phyloP scores from a whole-genome alignment of 1,140 invertebrate genomes.

The Saccostrea cuccullata region DNA sequence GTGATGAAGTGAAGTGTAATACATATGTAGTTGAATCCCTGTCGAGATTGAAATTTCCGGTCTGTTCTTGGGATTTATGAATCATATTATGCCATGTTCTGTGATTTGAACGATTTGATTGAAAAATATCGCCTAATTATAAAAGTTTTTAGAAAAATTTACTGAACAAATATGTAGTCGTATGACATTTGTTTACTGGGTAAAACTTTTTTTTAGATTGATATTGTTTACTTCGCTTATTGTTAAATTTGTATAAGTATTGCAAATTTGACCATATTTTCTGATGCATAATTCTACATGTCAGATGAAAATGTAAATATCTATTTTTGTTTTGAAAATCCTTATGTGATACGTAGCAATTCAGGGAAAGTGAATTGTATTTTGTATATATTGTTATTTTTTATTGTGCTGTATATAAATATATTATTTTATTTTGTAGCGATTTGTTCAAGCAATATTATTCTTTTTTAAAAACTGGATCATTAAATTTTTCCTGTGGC shows the following conservation, averaged over 20 bases:
- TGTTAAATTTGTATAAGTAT: neutral
- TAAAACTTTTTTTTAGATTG: neutral
- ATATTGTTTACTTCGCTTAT: neutral
- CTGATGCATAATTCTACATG: slow-evolving; percentile 26
- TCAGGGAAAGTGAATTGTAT: slow-evolving; percentile 33
- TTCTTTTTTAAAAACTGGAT: slow-evolving; percentile 22
- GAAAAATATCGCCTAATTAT: neutral
- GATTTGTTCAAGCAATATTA: slow-evolving; percentile 28
- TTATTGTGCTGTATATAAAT: neutral
- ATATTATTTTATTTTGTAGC: slow-evolving; percentile 32
- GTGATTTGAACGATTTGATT: neutral
- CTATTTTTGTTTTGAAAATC: slow-evolving; percentile 15
- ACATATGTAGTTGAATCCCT: neutral
- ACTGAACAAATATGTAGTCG: neutral
- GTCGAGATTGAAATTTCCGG: neutral
- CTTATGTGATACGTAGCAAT: slow-evolving; percentile 31
- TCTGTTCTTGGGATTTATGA: neutral
- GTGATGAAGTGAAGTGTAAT: neutral
- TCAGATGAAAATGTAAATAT: neutral
- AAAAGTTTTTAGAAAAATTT: neutral
- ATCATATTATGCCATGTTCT: too few species aligned
- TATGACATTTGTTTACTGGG: neutral
- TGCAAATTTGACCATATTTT: neutral
- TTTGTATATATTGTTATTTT: slow-evolving; percentile 36
- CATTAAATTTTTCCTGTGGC: slow-evolving; percentile 23